phyloP scores from a whole-genome alignment of 2,888 invertebrate genomes.

The Druceiella hillmani region DNA sequence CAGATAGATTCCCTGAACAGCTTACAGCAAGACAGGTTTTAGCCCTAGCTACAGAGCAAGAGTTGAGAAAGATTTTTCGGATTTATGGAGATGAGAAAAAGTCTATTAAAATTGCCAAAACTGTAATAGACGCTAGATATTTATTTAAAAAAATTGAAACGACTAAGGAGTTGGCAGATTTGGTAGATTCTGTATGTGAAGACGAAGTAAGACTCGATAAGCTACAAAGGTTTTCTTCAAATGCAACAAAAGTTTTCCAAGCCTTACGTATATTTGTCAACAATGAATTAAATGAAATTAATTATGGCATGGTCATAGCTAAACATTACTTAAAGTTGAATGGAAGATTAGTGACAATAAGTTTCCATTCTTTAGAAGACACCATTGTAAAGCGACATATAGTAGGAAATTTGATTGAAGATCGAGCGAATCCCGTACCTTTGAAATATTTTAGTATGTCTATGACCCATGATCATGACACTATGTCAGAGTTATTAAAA shows the following conservation, averaged over 20 bases:
- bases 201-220: slow-evolving; percentile 61
- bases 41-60: slow-evolving; percentile 69
- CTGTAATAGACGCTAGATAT: slow-evolving; percentile 78
- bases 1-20: slow-evolving; percentile 58
- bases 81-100: slow-evolving; percentile 88
- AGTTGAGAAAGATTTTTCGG: slow-evolving; percentile 79
- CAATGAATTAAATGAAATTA: slow-evolving; percentile 92
- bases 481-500: slow-evolving; percentile 56
- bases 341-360: slow-evolving; percentile 75
- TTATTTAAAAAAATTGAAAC: slow-evolving; percentile 71
- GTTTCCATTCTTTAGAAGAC: slow-evolving; percentile 93
- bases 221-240: slow-evolving; percentile 68
- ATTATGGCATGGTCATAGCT: slow-evolving; percentile 78
- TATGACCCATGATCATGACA: slow-evolving; percentile 52
- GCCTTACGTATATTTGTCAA: slow-evolving; percentile 94
- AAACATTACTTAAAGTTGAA: slow-evolving; percentile 69
- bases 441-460: slow-evolving; percentile 65
- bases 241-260: slow-evolving; percentile 89
- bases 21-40: slow-evolving; percentile 86
- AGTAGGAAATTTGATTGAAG: slow-evolving; percentile 67
- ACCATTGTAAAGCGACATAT: slow-evolving; percentile 89
- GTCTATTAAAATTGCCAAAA: slow-evolving; percentile 80
- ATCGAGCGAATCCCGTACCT: slow-evolving; percentile 64
- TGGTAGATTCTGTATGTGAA: slow-evolving; percentile 60
- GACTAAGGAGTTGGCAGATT: slow-evolving; percentile 73